Evolutionary conservation across 2,113 vertebrate genomes (phyloP), one percentile per base, ranked within the genome.

Genomic region (Gobio gobio): DNA sequence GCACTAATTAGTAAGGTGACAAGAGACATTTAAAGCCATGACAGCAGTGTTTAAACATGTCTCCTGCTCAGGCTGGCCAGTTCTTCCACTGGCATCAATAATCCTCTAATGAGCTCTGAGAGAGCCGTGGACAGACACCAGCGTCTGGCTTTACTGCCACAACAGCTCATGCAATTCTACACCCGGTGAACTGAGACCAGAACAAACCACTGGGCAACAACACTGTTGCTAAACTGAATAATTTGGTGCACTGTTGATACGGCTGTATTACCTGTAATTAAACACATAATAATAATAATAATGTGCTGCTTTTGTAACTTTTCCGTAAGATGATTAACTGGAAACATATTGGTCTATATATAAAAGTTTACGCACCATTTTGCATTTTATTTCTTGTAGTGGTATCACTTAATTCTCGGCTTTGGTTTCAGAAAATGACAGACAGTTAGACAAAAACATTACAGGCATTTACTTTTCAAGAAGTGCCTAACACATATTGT

Each of bases 51-150:
- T 58, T 77, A 58, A 72, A 51, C 14, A 9, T 33, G 61, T n/a
- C 51, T 58, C 40, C 86, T 59, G 49, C 51, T 40, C 70, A 36
- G 29, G 61, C 73, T n/a, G 33, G 24, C 16, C 49, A 79, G 47
- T 54, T 47, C 51, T 13, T 83, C 33, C 64, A 59, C 82, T 51
- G 56, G 33, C 56, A 47, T 58, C 90, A 93, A 92, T 93, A 93
- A 94, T 93, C 93, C 89, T 83, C 73, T 94, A 90, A 94, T 92
- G 83, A 91, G 92, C 90, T 94, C 92, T 93, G 88, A 83, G 66
- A 43, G 8, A 85, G 68, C 49, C 72, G 75, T 70, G 88, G 89
- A 91, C 86, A 92, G 88, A 64, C 73, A 77, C 85, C 47, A 64
- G 89, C 81, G 90, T 94, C 94, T 92, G 93, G 90, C 89, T 87